Conservation (phyloP, 2,797 vertebrate species). For the Ptychadena robeensis region DNA sequence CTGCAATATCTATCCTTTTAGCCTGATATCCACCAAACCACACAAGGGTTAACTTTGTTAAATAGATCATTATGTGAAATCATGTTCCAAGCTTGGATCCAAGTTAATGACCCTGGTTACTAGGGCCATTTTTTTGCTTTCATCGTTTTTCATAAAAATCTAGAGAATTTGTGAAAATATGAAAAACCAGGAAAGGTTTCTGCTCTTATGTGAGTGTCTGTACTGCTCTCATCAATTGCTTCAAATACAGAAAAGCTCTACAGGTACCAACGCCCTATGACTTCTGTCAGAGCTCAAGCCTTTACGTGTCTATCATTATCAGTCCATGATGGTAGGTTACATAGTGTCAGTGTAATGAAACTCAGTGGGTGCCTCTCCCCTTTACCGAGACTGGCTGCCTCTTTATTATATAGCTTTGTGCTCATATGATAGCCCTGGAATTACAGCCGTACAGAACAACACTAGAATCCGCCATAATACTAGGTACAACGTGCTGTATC, state of each 20-base stretch:
- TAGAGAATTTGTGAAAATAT: not conserved
- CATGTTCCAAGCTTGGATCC: no score
- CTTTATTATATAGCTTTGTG: conserved; percentile 18
- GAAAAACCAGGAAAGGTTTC: not conserved
- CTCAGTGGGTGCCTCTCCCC: conserved; percentile 28
- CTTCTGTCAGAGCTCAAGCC: conserved; percentile 11
- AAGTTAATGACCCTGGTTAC: not conserved
- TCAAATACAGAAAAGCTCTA: not conserved
- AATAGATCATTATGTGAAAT: no score
- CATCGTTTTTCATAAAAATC: not conserved
- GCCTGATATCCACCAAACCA: no score
- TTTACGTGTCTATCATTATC: conserved; percentile 17
- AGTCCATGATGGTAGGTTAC: conserved; percentile 31
- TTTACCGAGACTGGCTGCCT: conserved; percentile 8
- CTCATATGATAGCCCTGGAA: conserved; percentile 7
- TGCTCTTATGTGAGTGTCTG: not conserved
- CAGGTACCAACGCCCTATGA: not conserved
- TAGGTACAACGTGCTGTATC: not conserved
- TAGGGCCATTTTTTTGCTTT: not conserved
- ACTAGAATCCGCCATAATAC: not conserved
- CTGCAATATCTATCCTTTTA: no score
- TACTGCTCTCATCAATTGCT: not conserved
- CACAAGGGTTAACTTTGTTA: no score
- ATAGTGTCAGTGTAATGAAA: conserved; percentile 18
- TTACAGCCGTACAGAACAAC: not conserved